Evolutionary conservation across 2,888 invertebrate genomes (phyloP).

Genomic region (Brenthis daphne): DNA sequence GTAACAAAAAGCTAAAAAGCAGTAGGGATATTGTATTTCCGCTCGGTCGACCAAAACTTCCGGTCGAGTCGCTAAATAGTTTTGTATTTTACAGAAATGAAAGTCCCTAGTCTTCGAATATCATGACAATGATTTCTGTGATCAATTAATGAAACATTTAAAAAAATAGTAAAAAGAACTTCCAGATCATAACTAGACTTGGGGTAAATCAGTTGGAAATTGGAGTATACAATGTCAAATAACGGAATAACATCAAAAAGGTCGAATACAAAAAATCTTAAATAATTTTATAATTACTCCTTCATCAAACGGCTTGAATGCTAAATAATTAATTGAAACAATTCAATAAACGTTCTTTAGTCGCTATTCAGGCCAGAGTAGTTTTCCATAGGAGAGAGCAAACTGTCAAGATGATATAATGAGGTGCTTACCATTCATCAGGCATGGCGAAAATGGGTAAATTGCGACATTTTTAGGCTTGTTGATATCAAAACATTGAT

Average conservation of each 20-base stretch:
- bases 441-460: constrained; percentile 41
- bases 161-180: too few species aligned
- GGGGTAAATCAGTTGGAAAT: too few species aligned
- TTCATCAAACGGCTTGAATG: not conserved
- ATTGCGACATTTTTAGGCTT: constrained; percentile 46
- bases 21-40: too few species aligned
- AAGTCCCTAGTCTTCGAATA: too few species aligned
- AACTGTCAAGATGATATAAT: constrained; percentile 38
- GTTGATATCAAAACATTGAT: constrained; percentile 50
- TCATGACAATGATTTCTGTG: too few species aligned
- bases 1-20: too few species aligned
- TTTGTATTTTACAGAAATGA: too few species aligned
- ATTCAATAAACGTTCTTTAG: constrained; percentile 11
- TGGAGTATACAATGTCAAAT: too few species aligned
- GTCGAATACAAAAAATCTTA: not conserved
- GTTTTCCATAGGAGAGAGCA: constrained; percentile 31
- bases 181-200: too few species aligned
- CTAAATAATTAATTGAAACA: constrained; percentile 5
- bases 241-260: not conserved
- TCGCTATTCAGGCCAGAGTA: constrained; percentile 26
- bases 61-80: too few species aligned
- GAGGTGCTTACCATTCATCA: constrained; percentile 42
- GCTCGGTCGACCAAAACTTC: too few species aligned
- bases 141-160: too few species aligned
- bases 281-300: not conserved